Percentiles rank a stretch among this genome's conserved stretches.
phyloP scores from a whole-genome alignment of 2,113 vertebrate species.

The Nothocercus julius region DNA sequence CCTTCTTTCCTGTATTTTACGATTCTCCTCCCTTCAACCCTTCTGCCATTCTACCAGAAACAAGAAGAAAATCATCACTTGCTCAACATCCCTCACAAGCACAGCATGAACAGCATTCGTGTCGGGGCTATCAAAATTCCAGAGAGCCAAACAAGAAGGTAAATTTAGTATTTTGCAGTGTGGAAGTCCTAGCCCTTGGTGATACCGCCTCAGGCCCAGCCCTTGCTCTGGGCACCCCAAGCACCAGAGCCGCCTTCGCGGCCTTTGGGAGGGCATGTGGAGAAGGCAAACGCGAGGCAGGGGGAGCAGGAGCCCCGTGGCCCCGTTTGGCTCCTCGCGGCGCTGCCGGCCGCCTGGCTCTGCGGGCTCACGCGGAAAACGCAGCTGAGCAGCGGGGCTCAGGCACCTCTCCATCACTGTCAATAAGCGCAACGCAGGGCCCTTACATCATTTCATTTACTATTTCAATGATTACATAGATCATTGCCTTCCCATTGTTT shows the following conservation, averaged over 20 bases:
- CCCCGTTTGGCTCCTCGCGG: slow-evolving; percentile 45
- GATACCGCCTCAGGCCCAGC: fast-evolving
- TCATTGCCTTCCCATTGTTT: slow-evolving; percentile 99
- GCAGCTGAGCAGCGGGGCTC: slow-evolving; percentile 74
- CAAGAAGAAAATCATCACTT: background rate
- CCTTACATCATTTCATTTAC: slow-evolving; percentile 93
- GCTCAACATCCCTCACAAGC: background rate
- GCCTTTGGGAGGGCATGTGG: background rate
- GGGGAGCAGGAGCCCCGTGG: slow-evolving; percentile 35
- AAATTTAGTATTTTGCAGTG: background rate
- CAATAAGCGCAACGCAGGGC: slow-evolving; percentile 87
- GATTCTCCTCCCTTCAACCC: background rate
- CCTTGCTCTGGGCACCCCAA: background rate
- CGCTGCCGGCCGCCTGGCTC: slow-evolving; percentile 61
- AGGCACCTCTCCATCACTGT: slow-evolving; percentile 93
- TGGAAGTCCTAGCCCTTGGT: background rate
- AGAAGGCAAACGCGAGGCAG: background rate
- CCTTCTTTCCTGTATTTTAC: background rate
- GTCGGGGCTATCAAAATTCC: background rate
- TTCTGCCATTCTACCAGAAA: background rate
- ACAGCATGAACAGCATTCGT: background rate
- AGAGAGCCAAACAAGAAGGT: background rate
- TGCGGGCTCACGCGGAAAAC: slow-evolving; percentile 76
- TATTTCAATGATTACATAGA: slow-evolving; percentile 98
- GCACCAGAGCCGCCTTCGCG: background rate